These are phyloP conservation scores for Ridgeia piscesae DNA, from an alignment of 1,140 invertebrate genomes.

Conservation along the genomic window DNA sequence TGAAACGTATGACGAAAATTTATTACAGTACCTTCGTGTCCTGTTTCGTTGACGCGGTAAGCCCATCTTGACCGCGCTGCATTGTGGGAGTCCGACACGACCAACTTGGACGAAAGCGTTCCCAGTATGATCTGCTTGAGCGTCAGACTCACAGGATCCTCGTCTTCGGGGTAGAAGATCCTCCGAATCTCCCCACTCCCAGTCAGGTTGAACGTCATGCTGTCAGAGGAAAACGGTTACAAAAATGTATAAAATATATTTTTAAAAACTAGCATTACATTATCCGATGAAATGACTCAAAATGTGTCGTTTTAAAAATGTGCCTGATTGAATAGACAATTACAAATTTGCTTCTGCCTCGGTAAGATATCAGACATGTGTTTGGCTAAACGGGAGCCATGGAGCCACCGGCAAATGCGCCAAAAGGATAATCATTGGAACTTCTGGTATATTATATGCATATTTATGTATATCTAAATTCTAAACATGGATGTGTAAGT, in stretches of 20 bases:
- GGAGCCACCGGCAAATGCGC: no score
- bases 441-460: no score
- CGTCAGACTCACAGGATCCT: background rate
- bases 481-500: no score
- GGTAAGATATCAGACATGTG: no score
- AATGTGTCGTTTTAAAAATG: background rate
- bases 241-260: background rate
- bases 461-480: no score
- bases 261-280: background rate
- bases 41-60: constrained; percentile 7
- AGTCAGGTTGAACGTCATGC: constrained; percentile 12
- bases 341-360: no score
- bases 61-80: background rate
- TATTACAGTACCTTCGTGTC: background rate
- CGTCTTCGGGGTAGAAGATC: background rate
- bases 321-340: background rate
- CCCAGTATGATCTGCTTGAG: constrained; percentile 7
- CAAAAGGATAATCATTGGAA: no score
- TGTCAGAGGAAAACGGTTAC: background rate
- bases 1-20: background rate
- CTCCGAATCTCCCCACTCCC: background rate
- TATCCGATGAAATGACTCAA: background rate
- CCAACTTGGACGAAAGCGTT: background rate
- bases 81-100: background rate
- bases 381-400: no score